A percentile compares a stretch with the other conserved stretches of the same genome.
Conservation (phyloP, 2,113 vertebrate genomes). For the Motacilla tschutschensis region DNA sequence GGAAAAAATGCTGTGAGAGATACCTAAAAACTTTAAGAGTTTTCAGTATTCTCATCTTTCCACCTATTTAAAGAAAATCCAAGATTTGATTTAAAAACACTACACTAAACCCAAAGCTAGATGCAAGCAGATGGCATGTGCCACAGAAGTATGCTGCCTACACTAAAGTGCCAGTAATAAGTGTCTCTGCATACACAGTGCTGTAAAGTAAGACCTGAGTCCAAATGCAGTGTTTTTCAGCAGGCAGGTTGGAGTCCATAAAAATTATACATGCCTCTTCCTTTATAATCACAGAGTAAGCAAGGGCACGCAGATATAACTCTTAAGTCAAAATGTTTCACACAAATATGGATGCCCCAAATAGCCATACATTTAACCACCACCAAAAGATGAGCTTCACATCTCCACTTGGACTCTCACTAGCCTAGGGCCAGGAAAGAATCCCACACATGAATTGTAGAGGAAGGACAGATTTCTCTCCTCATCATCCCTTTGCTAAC, state of each 20-base stretch:
- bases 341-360: rapidly evolving
- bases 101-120: neutral
- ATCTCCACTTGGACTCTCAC: neutral
- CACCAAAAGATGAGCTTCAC: neutral
- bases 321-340: neutral
- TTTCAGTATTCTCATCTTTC: neutral
- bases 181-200: rapidly evolving
- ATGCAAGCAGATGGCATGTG: neutral
- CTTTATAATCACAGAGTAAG: neutral
- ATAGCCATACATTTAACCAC: neutral
- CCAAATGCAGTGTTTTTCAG: neutral
- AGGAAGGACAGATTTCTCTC: neutral
- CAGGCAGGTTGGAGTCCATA: neutral
- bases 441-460: neutral
- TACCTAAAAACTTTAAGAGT: neutral
- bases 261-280: neutral
- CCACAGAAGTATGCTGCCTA: neutral
- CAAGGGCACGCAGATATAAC: neutral
- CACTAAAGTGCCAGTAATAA: neutral
- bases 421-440: neutral
- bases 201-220: neutral
- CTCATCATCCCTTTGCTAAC: neutral
- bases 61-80: neutral
- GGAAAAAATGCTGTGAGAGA: neutral
- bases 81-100: neutral